Evolutionary conservation across 35 echinoderm and acorn worm species (phyloP), one percentile per base, ranked within the genome.

Genomic region (Strongylocentrotus purpuratus): DNA sequence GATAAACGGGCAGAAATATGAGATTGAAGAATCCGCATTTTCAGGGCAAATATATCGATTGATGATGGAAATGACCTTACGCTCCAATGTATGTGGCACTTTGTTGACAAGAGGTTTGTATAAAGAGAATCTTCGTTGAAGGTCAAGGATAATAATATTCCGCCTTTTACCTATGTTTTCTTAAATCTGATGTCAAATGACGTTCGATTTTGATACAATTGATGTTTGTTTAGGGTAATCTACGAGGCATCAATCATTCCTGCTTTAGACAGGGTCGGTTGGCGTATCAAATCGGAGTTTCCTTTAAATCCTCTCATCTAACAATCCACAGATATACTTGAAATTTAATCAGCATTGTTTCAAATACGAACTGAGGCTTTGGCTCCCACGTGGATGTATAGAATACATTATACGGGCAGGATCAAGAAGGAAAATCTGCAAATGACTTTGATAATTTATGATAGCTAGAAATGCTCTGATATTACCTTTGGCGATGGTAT

Each of bases 1-100:
- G 18, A 28, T n/a, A 78, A 78, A 25, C 65, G 65, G 20, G 7
- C 65, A 78, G 65, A 78, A 78, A 78, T 78, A 78, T 78, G 65
- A 78, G 65, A 78, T 78, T 78, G 65, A 4, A 28, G 65, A 78
- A n/a, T 78, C 65, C 18, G 5, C 65, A 31, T 78, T n/a, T 78
- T 78, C 65, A 78, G 65, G 65, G 22, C 65, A 78, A 78, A 78
- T 22, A 78, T 78, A 78, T 78, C 65, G 65, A 78, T 78, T 78
- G 65, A 18, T 78, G 65, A 22, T 28, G 20, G 65, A 78, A 78
- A 28, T 78, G 65, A 22, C 65, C 65, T n/a, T 4, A 78, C 65
- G 22, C 65, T 78, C 20, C 65, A n/a, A 78, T 78, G 65, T 78
- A 15, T 78, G 25, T n/a, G 65, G 20, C 65, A 78, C 20, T 78